Evolutionary conservation across 30 jellyfish, hydroid and myxozoan genomes (phyloP), one percentile per base, ranked within the genome.

Genomic region (Turritopsis rubra): DNA sequence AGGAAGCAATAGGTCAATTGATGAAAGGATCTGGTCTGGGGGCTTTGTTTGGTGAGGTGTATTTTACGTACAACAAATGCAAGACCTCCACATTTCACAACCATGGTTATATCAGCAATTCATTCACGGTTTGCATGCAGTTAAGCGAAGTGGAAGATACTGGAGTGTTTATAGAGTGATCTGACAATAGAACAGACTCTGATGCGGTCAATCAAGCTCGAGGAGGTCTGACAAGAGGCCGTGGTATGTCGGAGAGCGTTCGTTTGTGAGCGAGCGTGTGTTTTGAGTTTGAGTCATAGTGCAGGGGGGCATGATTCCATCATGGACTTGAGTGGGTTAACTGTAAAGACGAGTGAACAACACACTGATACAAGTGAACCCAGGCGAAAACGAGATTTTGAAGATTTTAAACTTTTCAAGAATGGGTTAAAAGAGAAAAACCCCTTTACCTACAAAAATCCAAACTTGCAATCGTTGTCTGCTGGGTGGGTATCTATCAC

Each of bases 221-320:
- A 72, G 89, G 95, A 17, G 90, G 89, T 41, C 52, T 86, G 82
- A 86, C 95, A 30, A 68, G 90, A 72, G 86, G 86, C 30, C 60
- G 90, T 23, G 86, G 95, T 31, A 79, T 86, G 66, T 29, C 66
- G 30, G 95, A 86, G 72, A 72, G 72, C 8, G 82, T 71, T 52
- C 77, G 81, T n/a, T n/a, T n/a, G n/a, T n/a, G n/a, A n/a, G n/a
- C n/a, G 8, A 81, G 27, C 65, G 22, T 75, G 74, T 87, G 91
- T 73, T 16, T 52, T 26, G 18, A 75, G 81, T 80, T 16, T 66
- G 52, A 73, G 52, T 29, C 21, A 20, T 21, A 54, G 84, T 75
- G 87, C 90, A 19, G 79, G 80, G 72, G 66, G 81, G 21, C 75
- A 87, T 66, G 84, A 75, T 20, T 83, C 91, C 54, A 87, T 87